Conservation (phyloP, 1,140 invertebrate species). For the Drosophila chauvacae region DNA sequence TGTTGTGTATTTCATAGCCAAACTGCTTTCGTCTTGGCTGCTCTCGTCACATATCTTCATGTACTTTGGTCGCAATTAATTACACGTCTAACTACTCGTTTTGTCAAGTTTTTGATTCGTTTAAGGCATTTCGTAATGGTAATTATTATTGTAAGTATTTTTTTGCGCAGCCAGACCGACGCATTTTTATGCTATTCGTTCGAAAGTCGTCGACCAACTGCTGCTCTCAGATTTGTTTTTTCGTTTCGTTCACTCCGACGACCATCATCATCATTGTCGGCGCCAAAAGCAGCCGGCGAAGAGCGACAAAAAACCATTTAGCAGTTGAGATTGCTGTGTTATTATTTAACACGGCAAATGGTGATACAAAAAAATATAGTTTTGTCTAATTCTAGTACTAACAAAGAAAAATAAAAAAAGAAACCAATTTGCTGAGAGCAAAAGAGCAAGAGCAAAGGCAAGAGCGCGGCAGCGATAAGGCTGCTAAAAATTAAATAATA, state of each 20-base stretch:
- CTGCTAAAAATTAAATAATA: slow-evolving; percentile 72
- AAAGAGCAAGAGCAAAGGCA: neutral
- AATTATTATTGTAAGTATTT: slow-evolving; percentile 36
- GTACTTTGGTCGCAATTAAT: slow-evolving; percentile 22
- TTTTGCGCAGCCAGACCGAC: slow-evolving; percentile 55
- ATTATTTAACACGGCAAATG: slow-evolving; percentile 72
- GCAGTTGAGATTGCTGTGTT: slow-evolving; percentile 70
- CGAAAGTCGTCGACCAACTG: slow-evolving; percentile 82
- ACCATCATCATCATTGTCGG: slow-evolving; percentile 35
- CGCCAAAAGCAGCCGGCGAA: slow-evolving; percentile 48
- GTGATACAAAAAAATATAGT: slow-evolving; percentile 28
- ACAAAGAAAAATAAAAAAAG: slow-evolving; percentile 56
- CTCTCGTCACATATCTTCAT: slow-evolving; percentile 27
- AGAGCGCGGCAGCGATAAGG: slow-evolving; percentile 45
- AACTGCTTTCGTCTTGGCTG: slow-evolving; percentile 21
- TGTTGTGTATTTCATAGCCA: slow-evolving; percentile 18
- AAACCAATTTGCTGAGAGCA: slow-evolving; percentile 50
- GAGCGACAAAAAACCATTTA: slow-evolving; percentile 67
- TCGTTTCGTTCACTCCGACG: slow-evolving; percentile 49
- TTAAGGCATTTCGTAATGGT: slow-evolving; percentile 47
- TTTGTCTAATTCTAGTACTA: slow-evolving; percentile 36
- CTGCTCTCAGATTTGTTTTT: slow-evolving; percentile 62
- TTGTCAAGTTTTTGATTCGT: slow-evolving; percentile 38
- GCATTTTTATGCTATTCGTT: slow-evolving; percentile 76
- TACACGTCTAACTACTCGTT: slow-evolving; percentile 33